Base-by-base conservation (phyloP, 2,113 vertebrate genomes). In the Acinonyx jubatus region DNA sequence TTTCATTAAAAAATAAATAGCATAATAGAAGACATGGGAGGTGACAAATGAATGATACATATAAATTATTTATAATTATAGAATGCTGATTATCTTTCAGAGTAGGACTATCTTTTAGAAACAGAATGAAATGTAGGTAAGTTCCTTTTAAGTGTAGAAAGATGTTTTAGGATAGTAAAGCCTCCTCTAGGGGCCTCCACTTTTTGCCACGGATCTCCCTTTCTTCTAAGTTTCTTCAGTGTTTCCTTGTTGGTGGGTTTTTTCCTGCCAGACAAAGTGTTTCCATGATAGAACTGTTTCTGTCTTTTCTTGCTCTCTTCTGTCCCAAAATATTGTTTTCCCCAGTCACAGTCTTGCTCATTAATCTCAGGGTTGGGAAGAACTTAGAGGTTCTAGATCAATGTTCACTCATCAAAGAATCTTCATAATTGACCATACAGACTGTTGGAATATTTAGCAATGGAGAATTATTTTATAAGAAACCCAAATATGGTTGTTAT, bases 241-340 rank as follows among this genome's bases (percentile, higher is more conserved):
- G 25, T 90, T 91, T 92, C 69, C 38, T 80, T 90, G 4, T 88
- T 91, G 50, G 16, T 86, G 83, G 73, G 13, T 80, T 76, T 93
- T 88, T 79, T 65, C 31, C 33, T 74, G 73, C 14, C 63, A 93
- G 63, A 18, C 7, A 57, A 92, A 88, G 10, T 41, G 10, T 81
- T 52, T 55, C 45, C 69, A 29, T 57, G 50, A 63, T 31, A 63
- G 78, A 93, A 71, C 8, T 36, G 0, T 73, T 88, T 71, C 12
- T 66, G 2, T 92, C 27, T 83, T 71, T 87, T 36, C 71, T 69
- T 55, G 6, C 15, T 55, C 38, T 63, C 36, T 76, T 87, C 33
- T 71, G 86, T 96, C 74, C 61, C 50, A 92, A 90, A 82, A 48
- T 80, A 4, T 50, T 88, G 4, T 38, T 52, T 96, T 83, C n/a